A percentile compares a stretch with the other conserved stretches of the same genome.
These are phyloP conservation scores for Bungarus multicinctus DNA, from an alignment of 2,113 vertebrate genomes.

Conservation along the genomic window DNA sequence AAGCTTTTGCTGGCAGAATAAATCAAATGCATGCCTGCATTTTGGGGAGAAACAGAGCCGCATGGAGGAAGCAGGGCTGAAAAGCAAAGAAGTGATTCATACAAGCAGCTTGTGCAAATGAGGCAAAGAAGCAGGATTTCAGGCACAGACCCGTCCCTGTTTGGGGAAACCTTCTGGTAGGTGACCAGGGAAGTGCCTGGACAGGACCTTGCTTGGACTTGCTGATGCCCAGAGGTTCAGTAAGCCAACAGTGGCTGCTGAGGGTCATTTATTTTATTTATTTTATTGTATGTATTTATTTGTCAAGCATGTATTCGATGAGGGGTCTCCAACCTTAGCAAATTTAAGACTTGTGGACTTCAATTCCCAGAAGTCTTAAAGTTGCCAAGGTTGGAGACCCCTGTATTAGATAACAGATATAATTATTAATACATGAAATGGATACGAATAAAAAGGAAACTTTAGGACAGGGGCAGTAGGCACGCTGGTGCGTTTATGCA, in stretches of 20 bases:
- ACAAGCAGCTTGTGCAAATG: not conserved
- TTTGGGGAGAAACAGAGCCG: not conserved
- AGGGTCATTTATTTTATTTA: too few species aligned
- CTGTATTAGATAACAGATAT: too few species aligned
- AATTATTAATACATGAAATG: too few species aligned
- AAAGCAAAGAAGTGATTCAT: not conserved
- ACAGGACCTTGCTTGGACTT: not conserved
- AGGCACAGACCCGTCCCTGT: not conserved
- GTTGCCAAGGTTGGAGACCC: too few species aligned
- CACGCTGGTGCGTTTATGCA: too few species aligned
- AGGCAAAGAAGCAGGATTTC: not conserved
- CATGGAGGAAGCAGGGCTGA: not conserved
- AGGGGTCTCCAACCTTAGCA: too few species aligned
- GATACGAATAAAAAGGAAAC: too few species aligned
- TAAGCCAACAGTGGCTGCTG: not conserved
- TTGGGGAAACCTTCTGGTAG: not conserved
- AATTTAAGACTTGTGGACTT: too few species aligned
- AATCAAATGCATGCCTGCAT: not conserved
- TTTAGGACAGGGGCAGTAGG: too few species aligned
- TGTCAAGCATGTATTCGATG: too few species aligned
- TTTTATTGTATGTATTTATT: too few species aligned
- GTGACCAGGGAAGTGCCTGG: not conserved
- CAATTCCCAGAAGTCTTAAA: too few species aligned
- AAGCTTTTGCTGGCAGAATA: not conserved
- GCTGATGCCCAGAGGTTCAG: not conserved